Evolutionary conservation across 1,140 invertebrate species (phyloP).

Genomic region (Drosophila lowei): DNA sequence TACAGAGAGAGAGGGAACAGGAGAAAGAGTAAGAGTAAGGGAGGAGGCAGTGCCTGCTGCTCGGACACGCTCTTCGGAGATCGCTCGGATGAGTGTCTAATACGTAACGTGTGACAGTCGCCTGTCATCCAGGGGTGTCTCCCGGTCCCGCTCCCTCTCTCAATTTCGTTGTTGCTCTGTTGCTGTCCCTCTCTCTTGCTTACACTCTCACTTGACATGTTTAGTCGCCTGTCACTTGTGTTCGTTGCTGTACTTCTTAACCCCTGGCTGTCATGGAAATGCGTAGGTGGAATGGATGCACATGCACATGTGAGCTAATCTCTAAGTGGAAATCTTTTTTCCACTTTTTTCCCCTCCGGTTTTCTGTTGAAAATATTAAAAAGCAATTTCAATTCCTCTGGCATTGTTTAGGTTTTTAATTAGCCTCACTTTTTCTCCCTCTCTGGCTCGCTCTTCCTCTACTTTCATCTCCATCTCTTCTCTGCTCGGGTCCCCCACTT

Average conservation of each 20-base stretch:
- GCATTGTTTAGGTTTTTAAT: slow-evolving; percentile 50
- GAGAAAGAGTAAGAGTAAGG: neutral
- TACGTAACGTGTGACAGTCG: slow-evolving; percentile 40
- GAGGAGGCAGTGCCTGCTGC: too few relatives aligned
- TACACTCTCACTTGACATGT: slow-evolving; percentile 4
- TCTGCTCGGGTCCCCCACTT: slow-evolving; percentile 1
- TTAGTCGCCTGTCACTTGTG: too few relatives aligned
- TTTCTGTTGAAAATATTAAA: slow-evolving; percentile 71
- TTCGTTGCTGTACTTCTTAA: slow-evolving; percentile 1
- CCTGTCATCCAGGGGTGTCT: slow-evolving; percentile 22
- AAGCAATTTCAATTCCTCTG: slow-evolving; percentile 63
- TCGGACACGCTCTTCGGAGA: neutral
- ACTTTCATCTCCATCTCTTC: too few relatives aligned
- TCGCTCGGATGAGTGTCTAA: slow-evolving; percentile 5
- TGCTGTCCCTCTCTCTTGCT: too few relatives aligned
- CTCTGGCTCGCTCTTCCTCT: too few relatives aligned
- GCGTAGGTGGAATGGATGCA: slow-evolving; percentile 20
- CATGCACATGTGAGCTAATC: slow-evolving; percentile 32
- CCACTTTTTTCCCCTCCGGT: slow-evolving; percentile 25
- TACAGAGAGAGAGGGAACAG: neutral
- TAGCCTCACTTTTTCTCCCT: slow-evolving; percentile 29
- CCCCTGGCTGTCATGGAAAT: slow-evolving; percentile 4
- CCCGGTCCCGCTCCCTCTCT: neutral
- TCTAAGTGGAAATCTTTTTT: slow-evolving; percentile 61
- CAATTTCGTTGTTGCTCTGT: neutral